Percentiles rank a stretch among this genome's conserved stretches.
Evolutionary conservation across 2,888 invertebrate species (phyloP).

Genomic region (Chesias legatella): DNA sequence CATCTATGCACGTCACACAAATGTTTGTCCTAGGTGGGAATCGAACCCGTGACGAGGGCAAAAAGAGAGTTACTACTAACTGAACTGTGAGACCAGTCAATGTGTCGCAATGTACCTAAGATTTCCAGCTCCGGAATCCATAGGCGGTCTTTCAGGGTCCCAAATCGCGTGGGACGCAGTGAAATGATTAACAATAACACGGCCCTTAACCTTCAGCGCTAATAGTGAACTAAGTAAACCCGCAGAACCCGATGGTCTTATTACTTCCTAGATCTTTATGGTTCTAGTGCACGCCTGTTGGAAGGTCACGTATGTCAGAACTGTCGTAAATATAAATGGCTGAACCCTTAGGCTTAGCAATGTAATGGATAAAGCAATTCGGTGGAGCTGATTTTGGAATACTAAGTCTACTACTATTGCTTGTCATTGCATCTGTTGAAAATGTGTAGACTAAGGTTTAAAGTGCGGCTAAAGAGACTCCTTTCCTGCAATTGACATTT

Average conservation of each 20-base stretch:
- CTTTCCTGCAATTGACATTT: too few species aligned
- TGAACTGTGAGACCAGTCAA: too few species aligned
- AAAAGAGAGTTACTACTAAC: too few species aligned
- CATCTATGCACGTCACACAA: too few species aligned
- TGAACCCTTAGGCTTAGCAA: conserved; percentile 16
- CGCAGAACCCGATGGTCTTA: conserved; percentile 40
- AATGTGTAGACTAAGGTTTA: too few species aligned
- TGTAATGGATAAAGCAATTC: conserved; percentile 16
- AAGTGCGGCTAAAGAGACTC: too few species aligned
- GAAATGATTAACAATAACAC: conserved; percentile 20
- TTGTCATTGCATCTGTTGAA: too few species aligned
- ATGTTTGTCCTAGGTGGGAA: too few species aligned
- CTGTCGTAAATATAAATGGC: conserved; percentile 22
- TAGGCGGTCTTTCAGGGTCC: conserved; percentile 6
- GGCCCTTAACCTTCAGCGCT: conserved; percentile 14
- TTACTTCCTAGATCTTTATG: conserved; percentile 34
- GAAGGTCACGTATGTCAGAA: conserved; percentile 30
- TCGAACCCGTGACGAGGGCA: too few species aligned
- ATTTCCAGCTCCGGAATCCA: conserved; percentile 1
- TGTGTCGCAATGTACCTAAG: too few species aligned
- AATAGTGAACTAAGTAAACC: conserved; percentile 23
- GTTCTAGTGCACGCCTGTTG: conserved; percentile 19
- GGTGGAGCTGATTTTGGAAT: background rate
- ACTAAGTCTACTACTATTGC: too few species aligned
- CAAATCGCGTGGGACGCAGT: conserved; percentile 10